phyloP scores from a whole-genome alignment of 2,797 vertebrate species.

The Masticophis lateralis region DNA sequence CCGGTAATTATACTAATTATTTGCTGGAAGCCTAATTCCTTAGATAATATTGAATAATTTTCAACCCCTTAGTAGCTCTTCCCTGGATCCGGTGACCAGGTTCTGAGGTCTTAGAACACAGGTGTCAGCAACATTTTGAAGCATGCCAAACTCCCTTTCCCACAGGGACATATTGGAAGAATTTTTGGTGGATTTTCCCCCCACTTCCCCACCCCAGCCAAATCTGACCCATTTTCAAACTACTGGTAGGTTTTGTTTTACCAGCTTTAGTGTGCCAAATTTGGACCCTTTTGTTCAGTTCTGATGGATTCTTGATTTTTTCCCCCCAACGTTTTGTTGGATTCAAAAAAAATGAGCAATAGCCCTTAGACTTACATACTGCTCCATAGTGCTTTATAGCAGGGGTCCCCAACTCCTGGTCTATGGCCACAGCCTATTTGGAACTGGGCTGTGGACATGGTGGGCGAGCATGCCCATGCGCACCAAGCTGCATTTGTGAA shows the following conservation, averaged over 20 bases:
- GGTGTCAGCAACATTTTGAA: not conserved
- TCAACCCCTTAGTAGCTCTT: not conserved
- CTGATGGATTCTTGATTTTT: not conserved
- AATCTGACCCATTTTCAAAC: not conserved
- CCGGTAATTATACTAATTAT: not conserved
- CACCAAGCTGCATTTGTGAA: not conserved
- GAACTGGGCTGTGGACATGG: not conserved
- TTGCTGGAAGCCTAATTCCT: not conserved
- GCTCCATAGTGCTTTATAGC: not conserved
- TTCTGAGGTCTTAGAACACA: not conserved
- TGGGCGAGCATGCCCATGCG: accelerated
- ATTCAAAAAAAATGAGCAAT: not conserved
- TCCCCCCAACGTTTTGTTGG: not conserved
- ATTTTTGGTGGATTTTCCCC: not conserved
- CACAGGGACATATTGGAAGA: not conserved
- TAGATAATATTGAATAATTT: not conserved
- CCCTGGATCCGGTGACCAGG: not conserved
- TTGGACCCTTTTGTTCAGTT: not conserved
- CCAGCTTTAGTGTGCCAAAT: not conserved
- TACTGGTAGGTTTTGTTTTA: not conserved
- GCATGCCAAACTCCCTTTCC: not conserved
- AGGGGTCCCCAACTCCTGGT: not conserved
- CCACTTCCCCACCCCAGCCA: not conserved
- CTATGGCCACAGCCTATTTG: not conserved
- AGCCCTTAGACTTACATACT: not conserved